Evolutionary conservation across 2,888 invertebrate species (phyloP), one percentile per base, ranked within the genome.

Genomic region (Mylabris sibirica): DNA sequence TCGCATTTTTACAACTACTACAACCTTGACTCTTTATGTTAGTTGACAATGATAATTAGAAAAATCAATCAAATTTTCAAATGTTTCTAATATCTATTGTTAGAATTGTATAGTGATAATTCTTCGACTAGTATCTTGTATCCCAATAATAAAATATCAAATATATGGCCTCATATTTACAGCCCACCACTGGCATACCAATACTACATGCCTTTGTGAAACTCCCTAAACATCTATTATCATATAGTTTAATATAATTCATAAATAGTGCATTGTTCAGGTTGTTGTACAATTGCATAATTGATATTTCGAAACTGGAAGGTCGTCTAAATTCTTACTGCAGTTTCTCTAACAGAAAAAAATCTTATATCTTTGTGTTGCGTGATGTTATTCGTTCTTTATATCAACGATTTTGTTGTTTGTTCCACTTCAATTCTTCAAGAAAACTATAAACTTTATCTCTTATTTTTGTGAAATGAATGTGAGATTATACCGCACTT

Each of bases 151-250:
- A 49, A 49, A 49, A 22, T 20, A 20, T 49, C 49, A 49, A 49
- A 20, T 49, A 9, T 49, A 49, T 22, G 49, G 49, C 49, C 49
- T 49, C 49, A 20, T 49, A 49, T 17, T 49, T 20, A 9, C 49
- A 49, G 49, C 49, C 49, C 49, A 49, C 49, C 20, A n/a, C 3
- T 38, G 12, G 41, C 20, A 20, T 49, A 49, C 49, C 49, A 49
- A 49, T 49, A 9, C 20, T 49, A 49, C 49, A 49, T 49, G 2
- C 20, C 49, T 9, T 20, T 49, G 11, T 49, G 3, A 20, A 49
- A 20, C 49, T 49, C 49, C 49, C 49, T 49, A 49, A 49, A 49
- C 49, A 6, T 49, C 49, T 20, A 22, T 49, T 49, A 49, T 49
- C 49, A 49, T 49, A 20, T 11, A 49, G 20, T 44, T 17, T 17